Evolutionary conservation across 2,113 vertebrate genomes (phyloP), one percentile per base, ranked within the genome.

Genomic region (Prinia subflava): DNA sequence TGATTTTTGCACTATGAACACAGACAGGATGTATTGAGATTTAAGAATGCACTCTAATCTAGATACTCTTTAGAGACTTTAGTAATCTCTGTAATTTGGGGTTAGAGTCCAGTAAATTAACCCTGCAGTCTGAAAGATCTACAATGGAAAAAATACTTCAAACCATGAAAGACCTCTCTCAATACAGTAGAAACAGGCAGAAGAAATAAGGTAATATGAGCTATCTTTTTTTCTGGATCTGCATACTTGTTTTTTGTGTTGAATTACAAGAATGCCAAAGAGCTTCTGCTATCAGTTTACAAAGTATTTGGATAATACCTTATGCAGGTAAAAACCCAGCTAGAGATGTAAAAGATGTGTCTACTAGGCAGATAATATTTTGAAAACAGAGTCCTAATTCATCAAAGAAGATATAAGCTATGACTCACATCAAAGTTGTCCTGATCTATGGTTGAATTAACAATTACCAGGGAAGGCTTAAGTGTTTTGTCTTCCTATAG

Each of bases 381-480:
- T 94, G 89, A 83, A 90, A 96, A 95, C 74, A 52, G 63, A 96
- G 79, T 60, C 94, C 82, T 73, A 97, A 95, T 78, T 93, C 73
- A 96, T 95, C 88, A 93, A 90, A 93, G 88, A 93, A 94, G 92
- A 95, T 91, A 96, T 91, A 96, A 97, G 89, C 85, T 87, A 80
- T 69, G 86, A 91, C 44, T 94, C 65, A 95, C 77, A 93, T 70
- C 91, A 65, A 80, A 92, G 81, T 74, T 80, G 91, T 91, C 78
- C 74, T 67, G 39, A 69, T 92, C 68, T 92, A 83, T 60, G 70
- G 64, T 47, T 96, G 80, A 96, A 95, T 82, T 95, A 95, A 89
- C 64, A 91, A 91, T 87, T 94, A 96, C 59, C 70, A 92, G 30
- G 44, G 46, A 94, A 95, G 60, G 79, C 23, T 87, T 88, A 31